Evolutionary conservation across 2,888 invertebrate genomes (phyloP), one percentile per base, ranked within the genome.

Genomic region (Hirudinaria manillensis): DNA sequence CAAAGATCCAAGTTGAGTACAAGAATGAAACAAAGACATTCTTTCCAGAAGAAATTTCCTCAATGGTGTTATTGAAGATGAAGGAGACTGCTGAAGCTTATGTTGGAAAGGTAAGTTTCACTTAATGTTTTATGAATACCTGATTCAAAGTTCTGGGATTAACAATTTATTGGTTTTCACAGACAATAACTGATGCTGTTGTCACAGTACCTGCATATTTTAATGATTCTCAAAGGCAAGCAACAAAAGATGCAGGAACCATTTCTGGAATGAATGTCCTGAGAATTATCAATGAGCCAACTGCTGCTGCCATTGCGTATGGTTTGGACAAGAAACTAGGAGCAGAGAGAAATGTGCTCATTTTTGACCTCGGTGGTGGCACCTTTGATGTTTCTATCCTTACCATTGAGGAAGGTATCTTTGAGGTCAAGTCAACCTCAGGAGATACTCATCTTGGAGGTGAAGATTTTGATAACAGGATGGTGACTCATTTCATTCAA

Each of bases 371-470:
- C 75, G 90, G 90, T 75, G 95, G 96, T 83, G 95, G 94, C 81
- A 94, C 94, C 79, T 95, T 96, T 85, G 95, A 96, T 87, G 95
- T 95, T 45, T 95, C 94, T 77, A 92, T 96, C 82, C 87, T 96
- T 81, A 93, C 93, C 80, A 96, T 96, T 83, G 95, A 94, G 86
- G 94, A 95, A 90, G 94, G 86, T 89, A 89, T 90, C 79, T 96
- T 96, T 85, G 94, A 96, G 84, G 95, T 94, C 70, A 94, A 93
- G 83, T 91, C 94, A 7, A 96, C 94, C 21, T 93, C 93, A 77
- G 94, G 94, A 78, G 94, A 96, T 92, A 96, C 90, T 90, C 94
- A 89, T 83, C 89, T 94, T 86, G 94, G 94, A 81, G 93, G 93
- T 80, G 93, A 94, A 87, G 94, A 94, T 79, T 86, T 86, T 79